phyloP scores from a whole-genome alignment of 2,888 invertebrate genomes.

The Rhagophthalmus giganteus region DNA sequence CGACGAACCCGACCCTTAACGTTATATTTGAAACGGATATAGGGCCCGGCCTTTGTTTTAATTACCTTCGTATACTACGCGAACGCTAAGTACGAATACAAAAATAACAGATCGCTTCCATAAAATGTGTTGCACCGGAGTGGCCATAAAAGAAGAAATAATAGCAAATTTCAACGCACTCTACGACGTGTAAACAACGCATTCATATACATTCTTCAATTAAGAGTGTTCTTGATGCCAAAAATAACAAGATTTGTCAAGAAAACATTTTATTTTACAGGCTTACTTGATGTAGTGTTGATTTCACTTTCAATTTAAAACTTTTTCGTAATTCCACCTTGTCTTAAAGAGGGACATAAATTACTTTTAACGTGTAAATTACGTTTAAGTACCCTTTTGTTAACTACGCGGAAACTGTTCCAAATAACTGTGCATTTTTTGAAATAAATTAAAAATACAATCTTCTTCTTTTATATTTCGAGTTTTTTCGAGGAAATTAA shows the following conservation, averaged over 20 bases:
- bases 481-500: too few species aligned
- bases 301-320: conserved; percentile 18
- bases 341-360: not conserved
- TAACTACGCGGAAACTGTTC: too few species aligned
- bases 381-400: not conserved
- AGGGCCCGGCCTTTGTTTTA: too few species aligned
- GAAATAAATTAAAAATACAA: too few species aligned
- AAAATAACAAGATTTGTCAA: conserved; percentile 37
- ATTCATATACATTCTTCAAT: conserved; percentile 37
- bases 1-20: conserved; percentile 14
- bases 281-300: conserved; percentile 9
- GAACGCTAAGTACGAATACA: too few species aligned
- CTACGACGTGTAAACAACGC: conserved; percentile 33
- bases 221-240: conserved; percentile 33
- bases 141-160: conserved; percentile 29
- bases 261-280: conserved; percentile 32
- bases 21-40: conserved; percentile 23
- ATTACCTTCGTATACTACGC: too few species aligned
- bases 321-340: not conserved
- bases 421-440: too few species aligned
- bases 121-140: conserved; percentile 14
- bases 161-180: conserved; percentile 34
- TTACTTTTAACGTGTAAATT: not conserved
- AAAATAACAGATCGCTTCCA: too few species aligned
- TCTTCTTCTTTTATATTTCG: too few species aligned